Evolutionary conservation across 92 coral and sea anemone genomes (phyloP).

Genomic region (Zoanthus solanderi): DNA sequence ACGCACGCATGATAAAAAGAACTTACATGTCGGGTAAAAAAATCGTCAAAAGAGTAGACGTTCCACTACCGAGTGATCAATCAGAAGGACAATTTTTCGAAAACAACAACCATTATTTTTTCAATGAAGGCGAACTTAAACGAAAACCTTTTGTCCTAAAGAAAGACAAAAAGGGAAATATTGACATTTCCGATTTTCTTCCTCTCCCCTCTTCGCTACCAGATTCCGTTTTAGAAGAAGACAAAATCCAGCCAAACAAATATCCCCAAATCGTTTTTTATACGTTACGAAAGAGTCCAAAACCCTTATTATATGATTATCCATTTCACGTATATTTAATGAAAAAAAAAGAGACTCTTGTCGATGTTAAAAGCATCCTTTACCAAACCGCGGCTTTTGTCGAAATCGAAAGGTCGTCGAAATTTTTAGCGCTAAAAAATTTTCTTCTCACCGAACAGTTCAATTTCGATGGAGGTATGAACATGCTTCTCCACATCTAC

Average conservation of each 20-base stretch:
- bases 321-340: not conserved
- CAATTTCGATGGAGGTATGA: not conserved
- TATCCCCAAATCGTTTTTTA: not conserved
- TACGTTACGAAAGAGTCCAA: not conserved
- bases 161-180: not conserved
- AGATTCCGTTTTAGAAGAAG: not conserved
- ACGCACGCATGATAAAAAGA: not conserved
- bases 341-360: not conserved
- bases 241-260: too few species aligned
- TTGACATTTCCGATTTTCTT: not conserved
- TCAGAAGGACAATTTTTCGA: not conserved
- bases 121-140: conserved; percentile 3
- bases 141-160: not conserved
- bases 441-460: not conserved
- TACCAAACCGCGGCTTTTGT: not conserved
- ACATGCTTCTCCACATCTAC: not conserved
- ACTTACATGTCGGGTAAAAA: not conserved
- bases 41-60: not conserved
- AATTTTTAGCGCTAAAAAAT: too few species aligned
- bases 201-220: not conserved
- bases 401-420: not conserved
- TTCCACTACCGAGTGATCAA: not conserved
- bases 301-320: not conserved
- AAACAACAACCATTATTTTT: not conserved
- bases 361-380: not conserved